A percentile compares a stretch with the other conserved stretches of the same genome.
Conservation (phyloP, 1,140 invertebrate genomes). For the Bombus haemorrhoidalis region DNA sequence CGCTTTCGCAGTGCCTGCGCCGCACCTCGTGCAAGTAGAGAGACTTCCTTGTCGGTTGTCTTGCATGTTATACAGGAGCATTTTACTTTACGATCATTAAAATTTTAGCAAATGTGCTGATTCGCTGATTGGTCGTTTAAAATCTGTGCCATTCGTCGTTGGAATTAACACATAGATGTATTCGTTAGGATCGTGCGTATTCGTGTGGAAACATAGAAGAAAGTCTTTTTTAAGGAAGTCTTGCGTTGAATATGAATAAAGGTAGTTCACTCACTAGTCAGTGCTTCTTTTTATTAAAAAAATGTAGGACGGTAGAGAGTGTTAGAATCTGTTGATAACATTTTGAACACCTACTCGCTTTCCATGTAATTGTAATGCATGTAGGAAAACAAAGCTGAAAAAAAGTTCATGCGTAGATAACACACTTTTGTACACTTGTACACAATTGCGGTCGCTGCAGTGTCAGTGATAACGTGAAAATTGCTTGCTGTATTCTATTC, state of each 20-base stretch:
- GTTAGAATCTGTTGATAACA: not conserved
- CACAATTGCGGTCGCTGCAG: not conserved
- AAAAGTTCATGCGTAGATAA: not conserved
- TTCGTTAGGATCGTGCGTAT: no score
- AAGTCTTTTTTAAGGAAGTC: not conserved
- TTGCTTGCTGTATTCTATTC: no score
- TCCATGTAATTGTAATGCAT: no score
- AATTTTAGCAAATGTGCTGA: not conserved
- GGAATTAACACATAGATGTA: not conserved
- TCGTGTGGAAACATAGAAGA: not conserved
- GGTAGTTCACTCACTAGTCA: not conserved
- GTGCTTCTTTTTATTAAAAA: not conserved
- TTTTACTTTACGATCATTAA: constrained; percentile 16
- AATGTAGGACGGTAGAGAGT: not conserved
- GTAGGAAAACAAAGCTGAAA: not conserved
- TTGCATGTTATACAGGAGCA: constrained; percentile 20
- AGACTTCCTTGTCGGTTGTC: not conserved
- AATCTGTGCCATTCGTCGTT: constrained; percentile 11
- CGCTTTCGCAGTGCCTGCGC: not conserved
- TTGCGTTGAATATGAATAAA: not conserved
- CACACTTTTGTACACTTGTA: not conserved
- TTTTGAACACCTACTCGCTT: not conserved
- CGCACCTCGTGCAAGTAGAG: not conserved
- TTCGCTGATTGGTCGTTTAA: not conserved
- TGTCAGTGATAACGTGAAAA: not conserved